These are phyloP conservation scores for Mythimna vitellina DNA, from an alignment of 2,888 invertebrate species.

Conservation along the genomic window DNA sequence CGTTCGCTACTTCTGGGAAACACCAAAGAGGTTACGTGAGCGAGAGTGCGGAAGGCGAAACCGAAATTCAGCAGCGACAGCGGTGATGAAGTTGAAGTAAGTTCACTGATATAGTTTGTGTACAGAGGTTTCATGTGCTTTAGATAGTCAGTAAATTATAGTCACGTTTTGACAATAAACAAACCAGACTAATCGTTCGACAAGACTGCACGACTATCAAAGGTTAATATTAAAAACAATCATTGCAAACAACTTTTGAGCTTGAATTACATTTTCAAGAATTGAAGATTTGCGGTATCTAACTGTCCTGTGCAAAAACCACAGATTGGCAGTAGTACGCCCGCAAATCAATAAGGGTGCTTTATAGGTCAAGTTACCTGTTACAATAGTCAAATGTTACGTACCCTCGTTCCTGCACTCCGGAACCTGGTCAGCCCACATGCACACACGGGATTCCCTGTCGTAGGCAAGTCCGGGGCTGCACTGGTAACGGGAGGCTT, in stretches of 20 bases:
- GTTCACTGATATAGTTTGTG: constrained; percentile 66
- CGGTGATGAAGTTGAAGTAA: constrained; percentile 66
- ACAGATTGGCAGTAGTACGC: constrained; percentile 22
- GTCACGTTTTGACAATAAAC: constrained; percentile 9
- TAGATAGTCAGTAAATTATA: constrained; percentile 1
- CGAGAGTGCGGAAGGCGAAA: constrained; percentile 77
- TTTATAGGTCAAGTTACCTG: constrained; percentile 22
- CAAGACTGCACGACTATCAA: constrained; percentile 5
- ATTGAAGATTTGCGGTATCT: constrained; percentile 49
- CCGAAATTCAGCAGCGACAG: constrained; percentile 72
- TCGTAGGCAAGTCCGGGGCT: constrained; percentile 98
- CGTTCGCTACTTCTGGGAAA: constrained; percentile 96
- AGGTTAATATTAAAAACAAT: constrained; percentile 34
- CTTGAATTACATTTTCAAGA: constrained; percentile 50
- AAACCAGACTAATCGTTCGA: neutral
- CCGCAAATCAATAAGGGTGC: constrained; percentile 46
- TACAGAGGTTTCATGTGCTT: constrained; percentile 38
- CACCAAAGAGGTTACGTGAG: constrained; percentile 81
- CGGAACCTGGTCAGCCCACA: constrained; percentile 99
- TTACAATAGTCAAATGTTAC: constrained; percentile 45
- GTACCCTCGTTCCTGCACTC: constrained; percentile 97
- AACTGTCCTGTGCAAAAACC: constrained; percentile 38
- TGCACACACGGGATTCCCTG: constrained; percentile 97
- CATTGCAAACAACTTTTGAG: constrained; percentile 37
- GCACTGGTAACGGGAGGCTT: constrained; percentile 98